Conservation (phyloP, 2,113 vertebrate genomes). For the Lynx canadensis region DNA sequence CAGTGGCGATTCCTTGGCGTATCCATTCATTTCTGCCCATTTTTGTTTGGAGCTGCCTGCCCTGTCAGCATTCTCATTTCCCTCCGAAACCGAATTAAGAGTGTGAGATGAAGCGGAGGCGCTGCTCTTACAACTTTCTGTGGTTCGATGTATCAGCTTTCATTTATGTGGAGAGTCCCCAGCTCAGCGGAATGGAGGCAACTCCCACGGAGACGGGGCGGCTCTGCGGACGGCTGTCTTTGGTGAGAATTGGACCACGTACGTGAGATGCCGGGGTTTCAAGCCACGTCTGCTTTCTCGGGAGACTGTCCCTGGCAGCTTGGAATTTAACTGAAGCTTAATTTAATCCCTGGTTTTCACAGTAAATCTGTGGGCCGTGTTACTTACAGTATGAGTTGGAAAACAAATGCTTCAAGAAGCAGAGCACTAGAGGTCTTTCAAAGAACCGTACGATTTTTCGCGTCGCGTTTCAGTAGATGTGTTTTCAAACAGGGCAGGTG, state of each 20-base stretch:
- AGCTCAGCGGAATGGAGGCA: not conserved
- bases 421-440: conserved; percentile 2
- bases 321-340: conserved; percentile 42
- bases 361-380: not conserved
- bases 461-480: not conserved
- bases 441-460: not conserved
- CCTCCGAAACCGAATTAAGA: not conserved
- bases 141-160: not conserved
- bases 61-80: conserved; percentile 4
- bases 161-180: too few species aligned
- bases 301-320: not conserved
- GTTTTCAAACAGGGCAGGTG: not conserved
- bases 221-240: not conserved
- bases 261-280: not conserved
- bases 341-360: not conserved
- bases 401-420: conserved; percentile 34
- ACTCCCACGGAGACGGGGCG: not conserved
- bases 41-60: not conserved
- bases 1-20: not conserved
- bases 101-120: not conserved
- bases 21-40: not conserved
- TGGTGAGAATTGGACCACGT: not conserved
- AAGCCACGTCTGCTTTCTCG: not conserved
- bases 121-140: not conserved
- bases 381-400: not conserved